phyloP scores from a whole-genome alignment of 2,113 vertebrate genomes.

The Tyrannus savana region DNA sequence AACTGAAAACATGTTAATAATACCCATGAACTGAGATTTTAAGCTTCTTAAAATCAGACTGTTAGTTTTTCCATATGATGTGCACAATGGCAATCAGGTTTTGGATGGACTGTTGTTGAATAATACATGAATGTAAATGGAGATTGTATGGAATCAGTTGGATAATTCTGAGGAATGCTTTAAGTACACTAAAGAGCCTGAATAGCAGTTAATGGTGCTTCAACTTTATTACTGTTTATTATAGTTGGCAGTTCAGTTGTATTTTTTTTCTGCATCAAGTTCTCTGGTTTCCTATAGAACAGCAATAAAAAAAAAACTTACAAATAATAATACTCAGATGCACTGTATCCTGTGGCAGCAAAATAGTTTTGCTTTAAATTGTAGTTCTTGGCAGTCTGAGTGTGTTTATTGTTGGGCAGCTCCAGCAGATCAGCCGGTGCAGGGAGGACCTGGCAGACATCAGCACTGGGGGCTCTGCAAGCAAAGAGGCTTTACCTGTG shows the following conservation, averaged over 20 bases:
- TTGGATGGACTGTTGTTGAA: slow-evolving; percentile 56
- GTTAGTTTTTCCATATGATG: slow-evolving; percentile 12
- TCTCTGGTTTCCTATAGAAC: slow-evolving; percentile 46
- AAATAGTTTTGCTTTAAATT: neutral
- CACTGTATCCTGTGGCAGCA: slow-evolving; percentile 14
- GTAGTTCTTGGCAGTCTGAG: neutral
- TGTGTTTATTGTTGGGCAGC: neutral
- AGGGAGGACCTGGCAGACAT: neutral
- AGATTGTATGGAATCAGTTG: slow-evolving; percentile 61
- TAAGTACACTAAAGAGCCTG: slow-evolving; percentile 59
- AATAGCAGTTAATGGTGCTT: slow-evolving; percentile 66
- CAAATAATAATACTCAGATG: slow-evolving; percentile 51
- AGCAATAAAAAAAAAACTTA: slow-evolving; percentile 44
- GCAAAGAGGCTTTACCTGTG: neutral
- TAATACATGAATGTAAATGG: slow-evolving; percentile 66
- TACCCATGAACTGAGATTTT: slow-evolving; percentile 2
- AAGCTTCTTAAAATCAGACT: neutral
- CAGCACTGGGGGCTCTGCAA: neutral
- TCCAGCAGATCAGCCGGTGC: neutral
- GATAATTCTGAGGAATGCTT: slow-evolving; percentile 59
- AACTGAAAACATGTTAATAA: neutral
- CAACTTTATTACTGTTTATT: slow-evolving; percentile 66
- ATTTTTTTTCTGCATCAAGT: slow-evolving; percentile 15
- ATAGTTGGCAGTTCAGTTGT: slow-evolving; percentile 41
- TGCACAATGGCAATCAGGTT: slow-evolving; percentile 53